Evolutionary conservation across 2,888 invertebrate genomes (phyloP), one percentile per base, ranked within the genome.

Genomic region (Caenorhabditis sp.): DNA sequence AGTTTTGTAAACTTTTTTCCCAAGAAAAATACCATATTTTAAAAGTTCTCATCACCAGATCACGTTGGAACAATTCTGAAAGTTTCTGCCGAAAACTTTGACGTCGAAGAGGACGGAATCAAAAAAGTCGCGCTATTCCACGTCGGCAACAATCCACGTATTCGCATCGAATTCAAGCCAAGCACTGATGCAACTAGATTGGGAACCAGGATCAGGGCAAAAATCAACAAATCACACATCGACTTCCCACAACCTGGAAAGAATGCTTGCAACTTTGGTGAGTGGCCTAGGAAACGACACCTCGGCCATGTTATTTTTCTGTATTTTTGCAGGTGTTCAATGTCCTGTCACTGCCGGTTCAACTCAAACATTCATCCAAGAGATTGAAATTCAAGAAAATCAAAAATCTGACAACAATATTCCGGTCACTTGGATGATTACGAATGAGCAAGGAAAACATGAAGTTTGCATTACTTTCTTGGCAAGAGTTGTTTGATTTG

Each of bases 391-490:
- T 57, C 60, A 64, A 4, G 68, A 72, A 5, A 67, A 64, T 19
- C 68, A 72, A 50, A 67, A 67, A 23, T 55, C 60, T 10, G 65
- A 67, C 19, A 69, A 76, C 17, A 31, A 64, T 26, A 78, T 79
- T 54, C 80, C 78, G 54, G 84, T 84, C 58, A 83, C 82, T 63
- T 84, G 84, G 84, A 70, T 81, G 37, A 58, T 84, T 26, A 68
- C 76, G 10, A 73, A 76, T 14, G 64, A 65, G 14, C 66, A 68
- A n/a, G 26, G 57, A 2, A 69, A 62, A 19, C 69, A 78, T 58
- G 83, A 81, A 51, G 67, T 78, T 31, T 84, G 84, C 73, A 75
- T 84, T 61, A 77, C 83, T 58, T 84, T 84, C 79, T 60, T 83
- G 31, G 84, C 78, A n/a, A 69, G 78, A 62, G 81, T 83, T 36